A percentile compares a stretch with the other conserved stretches of the same genome.
Evolutionary conservation across 92 coral and sea anemone genomes (phyloP).

Genomic region (Diadumene lineata): DNA sequence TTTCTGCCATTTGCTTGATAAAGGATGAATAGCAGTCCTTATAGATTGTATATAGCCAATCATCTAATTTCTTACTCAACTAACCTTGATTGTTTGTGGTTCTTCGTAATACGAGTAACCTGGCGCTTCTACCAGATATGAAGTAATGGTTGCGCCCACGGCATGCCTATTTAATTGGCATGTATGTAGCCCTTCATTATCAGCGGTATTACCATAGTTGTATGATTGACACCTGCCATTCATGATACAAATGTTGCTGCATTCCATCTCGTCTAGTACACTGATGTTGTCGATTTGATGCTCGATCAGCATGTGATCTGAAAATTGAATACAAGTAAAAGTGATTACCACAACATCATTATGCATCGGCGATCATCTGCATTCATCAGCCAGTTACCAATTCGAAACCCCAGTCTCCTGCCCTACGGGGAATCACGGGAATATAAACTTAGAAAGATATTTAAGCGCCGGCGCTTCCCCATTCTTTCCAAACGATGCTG

Average conservation of each 20-base stretch:
- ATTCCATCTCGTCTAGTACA: slow-evolving; percentile 12
- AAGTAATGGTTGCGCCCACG: slow-evolving; percentile 23
- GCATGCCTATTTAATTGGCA: slow-evolving; percentile 18
- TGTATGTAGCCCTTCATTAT: slow-evolving; percentile 12
- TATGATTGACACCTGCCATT: slow-evolving; percentile 40
- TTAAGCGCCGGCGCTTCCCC: too few relatives aligned
- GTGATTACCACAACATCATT: not conserved
- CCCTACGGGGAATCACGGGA: too few relatives aligned
- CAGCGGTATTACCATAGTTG: slow-evolving; percentile 35
- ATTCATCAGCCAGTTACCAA: too few relatives aligned
- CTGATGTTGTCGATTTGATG: not conserved
- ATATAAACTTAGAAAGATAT: too few relatives aligned
- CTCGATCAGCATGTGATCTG: slow-evolving; percentile 14
- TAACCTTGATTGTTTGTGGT: slow-evolving; percentile 22
- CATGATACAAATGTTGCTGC: slow-evolving; percentile 19
- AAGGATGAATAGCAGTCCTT: too few relatives aligned
- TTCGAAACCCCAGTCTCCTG: too few relatives aligned
- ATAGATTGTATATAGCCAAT: too few relatives aligned
- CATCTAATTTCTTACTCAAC: too few relatives aligned
- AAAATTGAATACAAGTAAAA: not conserved
- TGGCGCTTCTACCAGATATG: not conserved
- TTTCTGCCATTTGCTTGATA: too few relatives aligned
- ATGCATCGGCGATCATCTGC: too few relatives aligned
- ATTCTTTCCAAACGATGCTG: too few relatives aligned
- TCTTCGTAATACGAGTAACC: slow-evolving; percentile 27